Conservation (phyloP, 92 coral and sea anemone species). For the Blastomussa wellsi region DNA sequence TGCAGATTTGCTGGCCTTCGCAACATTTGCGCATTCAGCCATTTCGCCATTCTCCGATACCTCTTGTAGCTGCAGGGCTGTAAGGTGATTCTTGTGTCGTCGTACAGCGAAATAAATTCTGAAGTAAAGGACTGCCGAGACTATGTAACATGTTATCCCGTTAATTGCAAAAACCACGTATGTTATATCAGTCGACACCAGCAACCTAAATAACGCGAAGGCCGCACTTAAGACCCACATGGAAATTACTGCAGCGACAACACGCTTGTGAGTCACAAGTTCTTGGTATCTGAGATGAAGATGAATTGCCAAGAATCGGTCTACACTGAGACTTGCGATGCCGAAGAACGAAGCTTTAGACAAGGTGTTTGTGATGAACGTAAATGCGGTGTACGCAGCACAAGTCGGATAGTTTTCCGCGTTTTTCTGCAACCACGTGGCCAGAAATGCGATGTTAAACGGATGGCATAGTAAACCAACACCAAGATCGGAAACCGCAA, state of each 20-base stretch:
- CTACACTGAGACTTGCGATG: not conserved
- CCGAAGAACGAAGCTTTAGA: not conserved
- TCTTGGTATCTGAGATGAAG: conserved; percentile 27
- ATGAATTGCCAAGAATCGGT: conserved; percentile 22
- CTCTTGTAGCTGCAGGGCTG: not conserved
- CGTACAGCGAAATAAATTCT: not conserved
- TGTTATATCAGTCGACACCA: not conserved
- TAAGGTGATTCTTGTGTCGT: not conserved
- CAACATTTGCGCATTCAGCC: not conserved
- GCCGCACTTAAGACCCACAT: not conserved
- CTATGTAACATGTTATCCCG: not conserved
- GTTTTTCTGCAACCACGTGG: not conserved
- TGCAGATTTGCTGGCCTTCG: not conserved
- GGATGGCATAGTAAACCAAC: conserved; percentile 19
- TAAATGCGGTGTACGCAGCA: not conserved
- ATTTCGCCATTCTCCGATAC: not conserved
- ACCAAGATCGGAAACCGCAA: conserved; percentile 2
- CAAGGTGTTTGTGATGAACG: not conserved
- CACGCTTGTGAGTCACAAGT: conserved; percentile 21
- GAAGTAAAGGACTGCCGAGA: not conserved
- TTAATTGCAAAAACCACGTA: not conserved
- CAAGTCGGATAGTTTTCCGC: not conserved
- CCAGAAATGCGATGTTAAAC: not conserved
- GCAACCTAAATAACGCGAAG: not conserved
- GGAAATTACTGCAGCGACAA: not conserved